These are phyloP conservation scores for Lophius americanus DNA, from an alignment of 2,797 vertebrate species.

Conservation along the genomic window DNA sequence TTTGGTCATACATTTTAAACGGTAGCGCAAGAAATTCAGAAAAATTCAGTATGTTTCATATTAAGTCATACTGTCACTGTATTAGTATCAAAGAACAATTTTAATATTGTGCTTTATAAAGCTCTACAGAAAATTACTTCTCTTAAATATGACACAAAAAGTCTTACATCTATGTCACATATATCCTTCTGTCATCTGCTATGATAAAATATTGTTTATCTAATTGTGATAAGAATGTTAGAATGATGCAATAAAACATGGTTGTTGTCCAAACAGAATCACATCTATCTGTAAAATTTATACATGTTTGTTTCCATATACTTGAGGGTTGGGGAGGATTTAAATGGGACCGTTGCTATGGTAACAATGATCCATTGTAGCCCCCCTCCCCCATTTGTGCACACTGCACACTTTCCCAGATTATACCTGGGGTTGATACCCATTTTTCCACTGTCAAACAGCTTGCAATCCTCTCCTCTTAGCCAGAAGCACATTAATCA, in stretches of 20 bases:
- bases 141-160: background rate
- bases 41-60: background rate
- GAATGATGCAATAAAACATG: constrained; percentile 16
- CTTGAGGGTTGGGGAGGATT: background rate
- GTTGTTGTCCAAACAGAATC: background rate
- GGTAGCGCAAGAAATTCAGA: background rate
- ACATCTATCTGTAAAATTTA: too few relatives aligned
- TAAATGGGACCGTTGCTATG: constrained; percentile 65
- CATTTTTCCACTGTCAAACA: constrained; percentile 39
- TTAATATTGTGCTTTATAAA: background rate
- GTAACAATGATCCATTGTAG: constrained; percentile 33
- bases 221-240: background rate
- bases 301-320: background rate
- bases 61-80: background rate
- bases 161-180: background rate
- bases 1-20: background rate
- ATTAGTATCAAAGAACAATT: background rate
- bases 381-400: constrained; percentile 26
- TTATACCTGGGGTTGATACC: constrained; percentile 59
- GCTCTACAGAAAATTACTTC: background rate
- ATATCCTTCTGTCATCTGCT: background rate
- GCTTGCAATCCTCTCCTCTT: background rate
- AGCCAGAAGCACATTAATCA: constrained; percentile 58
- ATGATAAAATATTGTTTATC: background rate
- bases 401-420: constrained; percentile 51